These are phyloP conservation scores for Drosophila insularis DNA, from an alignment of 1,140 invertebrate species.

Conservation along the genomic window DNA sequence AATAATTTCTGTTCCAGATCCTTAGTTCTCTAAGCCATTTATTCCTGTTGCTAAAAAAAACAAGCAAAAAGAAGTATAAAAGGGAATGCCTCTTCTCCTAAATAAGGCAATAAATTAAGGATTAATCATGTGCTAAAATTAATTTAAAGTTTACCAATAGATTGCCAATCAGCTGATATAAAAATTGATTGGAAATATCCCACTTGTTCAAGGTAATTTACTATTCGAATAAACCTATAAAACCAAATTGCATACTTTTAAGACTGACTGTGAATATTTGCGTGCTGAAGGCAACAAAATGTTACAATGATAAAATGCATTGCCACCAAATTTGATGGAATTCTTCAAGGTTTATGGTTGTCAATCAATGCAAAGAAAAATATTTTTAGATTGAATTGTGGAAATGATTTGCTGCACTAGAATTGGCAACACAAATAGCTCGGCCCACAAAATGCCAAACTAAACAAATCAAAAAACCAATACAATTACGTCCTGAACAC, in stretches of 20 bases:
- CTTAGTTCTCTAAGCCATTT: too few species aligned
- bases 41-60: too few species aligned
- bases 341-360: slow-evolving; percentile 42
- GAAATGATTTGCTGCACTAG: slow-evolving; percentile 36
- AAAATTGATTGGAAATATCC: too few species aligned
- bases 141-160: too few species aligned
- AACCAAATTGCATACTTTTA: too few species aligned
- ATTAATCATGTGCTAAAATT: too few species aligned
- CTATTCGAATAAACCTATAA: not conserved
- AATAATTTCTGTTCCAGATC: too few species aligned
- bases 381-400: slow-evolving; percentile 46
- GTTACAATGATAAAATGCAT: not conserved
- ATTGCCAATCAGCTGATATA: too few species aligned
- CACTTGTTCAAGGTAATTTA: too few species aligned
- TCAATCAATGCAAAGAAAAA: slow-evolving; percentile 49
- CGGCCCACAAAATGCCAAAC: slow-evolving; percentile 49
- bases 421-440: slow-evolving; percentile 49
- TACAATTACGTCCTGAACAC: slow-evolving; percentile 14
- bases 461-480: slow-evolving; percentile 50
- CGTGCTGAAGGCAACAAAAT: not conserved
- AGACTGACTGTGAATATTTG: not conserved
- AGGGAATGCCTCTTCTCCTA: too few species aligned
- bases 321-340: slow-evolving; percentile 29
- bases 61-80: too few species aligned
- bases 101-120: too few species aligned